Evolutionary conservation across 2,113 vertebrate genomes (phyloP), one percentile per base, ranked within the genome.

Genomic region (Esox niger): DNA sequence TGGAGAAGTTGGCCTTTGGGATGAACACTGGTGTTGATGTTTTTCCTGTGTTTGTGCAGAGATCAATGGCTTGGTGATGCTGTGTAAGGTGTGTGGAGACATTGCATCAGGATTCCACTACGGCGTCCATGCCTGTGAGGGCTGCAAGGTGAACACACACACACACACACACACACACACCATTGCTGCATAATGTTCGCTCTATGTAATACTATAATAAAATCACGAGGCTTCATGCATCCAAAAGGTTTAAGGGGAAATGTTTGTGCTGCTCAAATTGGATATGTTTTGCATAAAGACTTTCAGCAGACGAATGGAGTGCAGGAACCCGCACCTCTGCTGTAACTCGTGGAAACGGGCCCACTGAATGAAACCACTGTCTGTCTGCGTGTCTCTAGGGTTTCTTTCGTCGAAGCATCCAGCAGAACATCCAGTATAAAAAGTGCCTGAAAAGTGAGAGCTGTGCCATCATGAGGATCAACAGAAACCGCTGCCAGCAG

Each of bases 381-480:
- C 13, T 15, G 9, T 62, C 7, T 64, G 32, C 6, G 32, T 38
- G 25, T 20, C 43, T 55, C 46, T 83, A 98, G 96, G 96, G 96
- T 33, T 98, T 98, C 87, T 98, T 98, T 84, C 89, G 96, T 84
- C 93, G 96, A 88, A 98, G 95, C 86, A 98, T 98, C 89, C 96
- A 98, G 70, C 96, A 98, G 86, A 98, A 98, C 85, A 98, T 98
- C 86, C 95, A 98, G 69, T 98, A 98, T 62, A 98, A 97, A 91
- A 98, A 96, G 89, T 98, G 96, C 92, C 93, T 98, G 89, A 98
- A 98, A 91, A 97, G 95, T 49, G 96, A 97, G 75, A 97, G 91
- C 91, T 98, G 96, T 68, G 93, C 95, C 79, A 94, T 98, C 87
- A 96, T 98, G 94, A 93, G 96, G 81, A 95, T 96, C 90, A 98